These are phyloP conservation scores for Charina bottae DNA, from an alignment of 2,113 vertebrate species.

Conservation along the genomic window DNA sequence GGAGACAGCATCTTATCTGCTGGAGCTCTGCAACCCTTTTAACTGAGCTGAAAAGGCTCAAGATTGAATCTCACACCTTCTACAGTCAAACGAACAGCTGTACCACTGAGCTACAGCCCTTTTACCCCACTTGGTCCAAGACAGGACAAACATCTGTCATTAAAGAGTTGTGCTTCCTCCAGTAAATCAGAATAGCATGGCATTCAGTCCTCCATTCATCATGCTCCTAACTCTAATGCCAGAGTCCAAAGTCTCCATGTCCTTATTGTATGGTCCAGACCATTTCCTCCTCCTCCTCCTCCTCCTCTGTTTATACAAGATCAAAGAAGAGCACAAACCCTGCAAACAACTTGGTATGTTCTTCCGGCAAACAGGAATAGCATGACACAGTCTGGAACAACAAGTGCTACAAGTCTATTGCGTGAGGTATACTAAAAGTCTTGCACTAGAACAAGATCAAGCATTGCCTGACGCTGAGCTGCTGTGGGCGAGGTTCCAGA, in stretches of 20 bases:
- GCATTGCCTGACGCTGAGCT: not conserved
- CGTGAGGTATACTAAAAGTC: not conserved
- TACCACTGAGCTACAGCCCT: too few relatives aligned
- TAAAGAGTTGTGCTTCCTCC: not conserved
- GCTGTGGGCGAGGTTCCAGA: not conserved
- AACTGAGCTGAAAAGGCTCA: not conserved
- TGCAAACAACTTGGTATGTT: not conserved
- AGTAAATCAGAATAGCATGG: not conserved
- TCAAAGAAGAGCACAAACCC: not conserved
- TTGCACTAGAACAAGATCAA: not conserved
- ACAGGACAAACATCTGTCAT: not conserved
- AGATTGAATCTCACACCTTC: not conserved
- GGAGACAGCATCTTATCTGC: too few relatives aligned
- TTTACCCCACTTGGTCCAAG: not conserved
- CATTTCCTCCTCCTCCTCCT: not conserved
- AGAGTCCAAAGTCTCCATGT: not conserved
- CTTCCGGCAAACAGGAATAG: not conserved
- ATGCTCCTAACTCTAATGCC: not conserved
- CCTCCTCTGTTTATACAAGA: not conserved
- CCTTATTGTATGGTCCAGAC: not conserved
- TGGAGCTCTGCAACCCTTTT: not conserved
- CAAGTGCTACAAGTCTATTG: slow-evolving; percentile 3
- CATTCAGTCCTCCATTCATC: not conserved
- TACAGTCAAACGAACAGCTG: not conserved
- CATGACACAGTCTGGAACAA: slow-evolving; percentile 10